Conservation (phyloP, 2,797 vertebrate genomes). For the Dermochelys coriacea region DNA sequence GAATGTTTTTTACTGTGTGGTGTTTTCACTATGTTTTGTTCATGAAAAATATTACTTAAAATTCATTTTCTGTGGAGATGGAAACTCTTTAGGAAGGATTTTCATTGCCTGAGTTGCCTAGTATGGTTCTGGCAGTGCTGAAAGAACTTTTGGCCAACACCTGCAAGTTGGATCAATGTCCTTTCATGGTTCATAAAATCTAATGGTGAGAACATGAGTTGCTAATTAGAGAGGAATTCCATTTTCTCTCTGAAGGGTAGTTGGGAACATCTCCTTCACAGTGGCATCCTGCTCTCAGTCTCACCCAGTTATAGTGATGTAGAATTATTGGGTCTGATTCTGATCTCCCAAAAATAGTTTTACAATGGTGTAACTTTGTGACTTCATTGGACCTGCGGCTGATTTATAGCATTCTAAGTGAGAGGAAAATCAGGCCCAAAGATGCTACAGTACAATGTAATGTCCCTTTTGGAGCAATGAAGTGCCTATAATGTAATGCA, state of each 20-base stretch:
- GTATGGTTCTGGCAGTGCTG: background rate
- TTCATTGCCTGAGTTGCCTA: background rate
- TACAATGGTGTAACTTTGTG: background rate
- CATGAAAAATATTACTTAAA: background rate
- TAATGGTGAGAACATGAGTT: background rate
- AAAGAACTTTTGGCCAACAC: background rate
- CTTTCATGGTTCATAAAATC: background rate
- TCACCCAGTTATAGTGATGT: background rate
- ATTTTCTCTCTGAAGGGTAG: background rate
- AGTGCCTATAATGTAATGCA: background rate
- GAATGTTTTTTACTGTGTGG: no score
- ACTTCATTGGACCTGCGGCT: background rate
- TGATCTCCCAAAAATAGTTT: background rate
- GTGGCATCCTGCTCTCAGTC: background rate
- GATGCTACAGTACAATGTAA: background rate
- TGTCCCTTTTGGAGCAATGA: background rate
- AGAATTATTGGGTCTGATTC: background rate
- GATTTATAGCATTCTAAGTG: background rate
- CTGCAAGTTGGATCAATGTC: background rate
- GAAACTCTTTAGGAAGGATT: no score
- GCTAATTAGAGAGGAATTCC: background rate
- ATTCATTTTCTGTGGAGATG: background rate
- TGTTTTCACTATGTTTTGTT: background rate
- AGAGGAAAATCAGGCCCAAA: background rate
- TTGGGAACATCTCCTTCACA: background rate